Percentiles rank a stretch among this genome's conserved stretches.
phyloP scores from a whole-genome alignment of 2,797 vertebrate species.

The Cygnus olor region DNA sequence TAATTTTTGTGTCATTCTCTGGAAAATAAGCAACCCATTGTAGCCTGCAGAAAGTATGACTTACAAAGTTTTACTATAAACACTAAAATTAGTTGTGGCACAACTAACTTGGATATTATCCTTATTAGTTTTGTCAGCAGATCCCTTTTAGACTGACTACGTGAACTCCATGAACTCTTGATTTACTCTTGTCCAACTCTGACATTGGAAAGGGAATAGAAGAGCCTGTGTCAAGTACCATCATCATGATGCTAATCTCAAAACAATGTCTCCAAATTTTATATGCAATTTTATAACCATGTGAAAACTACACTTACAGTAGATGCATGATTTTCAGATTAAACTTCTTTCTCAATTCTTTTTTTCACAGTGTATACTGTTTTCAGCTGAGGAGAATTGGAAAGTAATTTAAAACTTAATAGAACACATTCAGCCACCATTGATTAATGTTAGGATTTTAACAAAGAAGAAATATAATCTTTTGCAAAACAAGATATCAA shows the following conservation, averaged over 20 bases:
- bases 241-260: not conserved
- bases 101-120: not conserved
- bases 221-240: not conserved
- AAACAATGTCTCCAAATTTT: not conserved
- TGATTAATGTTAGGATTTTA: slow-evolving; percentile 62
- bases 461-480: slow-evolving; percentile 50
- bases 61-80: not conserved
- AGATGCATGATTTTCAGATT: not conserved
- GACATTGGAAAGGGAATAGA: not conserved
- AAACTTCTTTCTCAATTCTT: not conserved
- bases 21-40: not conserved
- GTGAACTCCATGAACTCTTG: not conserved
- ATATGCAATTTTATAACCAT: not conserved
- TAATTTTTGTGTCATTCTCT: not conserved
- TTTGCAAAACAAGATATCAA: slow-evolving; percentile 52
- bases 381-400: not conserved
- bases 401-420: not conserved
- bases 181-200: not conserved
- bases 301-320: not conserved
- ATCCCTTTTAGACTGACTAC: not conserved
- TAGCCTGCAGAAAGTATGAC: not conserved
- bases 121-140: not conserved
- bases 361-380: not conserved
- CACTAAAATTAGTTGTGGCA: not conserved
- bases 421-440: not conserved